These are phyloP conservation scores for Pristis pectinata DNA, from an alignment of 2,797 vertebrate genomes.

Conservation along the genomic window DNA sequence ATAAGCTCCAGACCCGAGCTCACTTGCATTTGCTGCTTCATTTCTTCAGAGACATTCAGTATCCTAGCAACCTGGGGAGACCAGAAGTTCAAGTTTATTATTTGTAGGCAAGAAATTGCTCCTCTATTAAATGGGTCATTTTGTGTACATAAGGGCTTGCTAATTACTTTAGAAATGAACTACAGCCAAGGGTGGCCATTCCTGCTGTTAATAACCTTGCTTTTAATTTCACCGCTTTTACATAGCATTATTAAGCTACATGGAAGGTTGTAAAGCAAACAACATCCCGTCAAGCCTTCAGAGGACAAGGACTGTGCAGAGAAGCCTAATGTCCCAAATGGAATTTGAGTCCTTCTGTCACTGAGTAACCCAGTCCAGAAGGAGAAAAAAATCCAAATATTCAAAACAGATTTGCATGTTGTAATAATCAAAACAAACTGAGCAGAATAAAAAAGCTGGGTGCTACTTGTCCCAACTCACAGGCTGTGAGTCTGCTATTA, in stretches of 20 bases:
- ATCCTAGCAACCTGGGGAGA: slow-evolving; percentile 78
- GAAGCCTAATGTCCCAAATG: no score
- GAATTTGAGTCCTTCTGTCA: background rate
- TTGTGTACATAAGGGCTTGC: background rate
- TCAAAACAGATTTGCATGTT: background rate
- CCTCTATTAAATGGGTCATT: background rate
- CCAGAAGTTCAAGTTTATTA: slow-evolving; percentile 41
- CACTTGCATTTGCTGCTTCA: slow-evolving; percentile 80
- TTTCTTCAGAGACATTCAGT: slow-evolving; percentile 77
- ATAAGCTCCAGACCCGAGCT: slow-evolving; percentile 85
- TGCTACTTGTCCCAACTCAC: background rate
- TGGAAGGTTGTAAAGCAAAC: background rate
- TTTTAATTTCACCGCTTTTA: background rate
- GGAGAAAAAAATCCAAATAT: background rate
- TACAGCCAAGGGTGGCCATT: background rate
- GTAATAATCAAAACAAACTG: background rate
- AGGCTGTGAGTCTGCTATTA: background rate
- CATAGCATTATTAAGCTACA: background rate
- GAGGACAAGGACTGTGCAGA: no score
- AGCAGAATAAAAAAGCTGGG: background rate
- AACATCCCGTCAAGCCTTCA: background rate
- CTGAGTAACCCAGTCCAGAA: background rate
- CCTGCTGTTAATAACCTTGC: background rate
- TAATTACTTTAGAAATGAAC: background rate
- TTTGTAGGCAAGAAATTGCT: background rate